Conservation (phyloP, 2,113 vertebrate species). For the Rhinoptilus africanus region DNA sequence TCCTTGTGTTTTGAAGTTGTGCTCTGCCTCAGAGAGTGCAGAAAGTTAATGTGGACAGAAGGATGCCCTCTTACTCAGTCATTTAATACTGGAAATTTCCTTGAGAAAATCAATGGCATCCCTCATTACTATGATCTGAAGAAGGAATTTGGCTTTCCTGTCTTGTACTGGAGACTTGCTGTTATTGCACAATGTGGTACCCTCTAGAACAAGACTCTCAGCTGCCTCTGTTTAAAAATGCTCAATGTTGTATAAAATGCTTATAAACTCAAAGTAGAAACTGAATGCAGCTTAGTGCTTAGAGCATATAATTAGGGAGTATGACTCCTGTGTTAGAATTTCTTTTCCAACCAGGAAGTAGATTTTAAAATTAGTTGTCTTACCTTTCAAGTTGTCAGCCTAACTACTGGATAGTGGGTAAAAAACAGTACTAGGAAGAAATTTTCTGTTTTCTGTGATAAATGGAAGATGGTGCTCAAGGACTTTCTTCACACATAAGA, state of each 20-base stretch:
- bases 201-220: background rate
- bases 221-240: background rate
- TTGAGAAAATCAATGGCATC: background rate
- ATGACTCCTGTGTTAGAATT: background rate
- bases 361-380: background rate
- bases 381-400: background rate
- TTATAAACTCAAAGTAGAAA: background rate
- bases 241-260: background rate
- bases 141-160: background rate
- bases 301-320: background rate
- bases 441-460: background rate
- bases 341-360: background rate
- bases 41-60: background rate
- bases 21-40: background rate
- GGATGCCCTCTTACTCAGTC: background rate
- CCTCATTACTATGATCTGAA: background rate
- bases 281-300: background rate
- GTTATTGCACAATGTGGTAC: background rate
- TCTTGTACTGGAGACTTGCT: background rate
- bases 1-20: background rate
- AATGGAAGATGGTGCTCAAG: background rate
- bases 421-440: background rate
- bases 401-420: background rate
- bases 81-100: background rate
- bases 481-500: background rate